phyloP scores from a whole-genome alignment of 1,140 invertebrate species.

The Caenorhabditis elegans region DNA sequence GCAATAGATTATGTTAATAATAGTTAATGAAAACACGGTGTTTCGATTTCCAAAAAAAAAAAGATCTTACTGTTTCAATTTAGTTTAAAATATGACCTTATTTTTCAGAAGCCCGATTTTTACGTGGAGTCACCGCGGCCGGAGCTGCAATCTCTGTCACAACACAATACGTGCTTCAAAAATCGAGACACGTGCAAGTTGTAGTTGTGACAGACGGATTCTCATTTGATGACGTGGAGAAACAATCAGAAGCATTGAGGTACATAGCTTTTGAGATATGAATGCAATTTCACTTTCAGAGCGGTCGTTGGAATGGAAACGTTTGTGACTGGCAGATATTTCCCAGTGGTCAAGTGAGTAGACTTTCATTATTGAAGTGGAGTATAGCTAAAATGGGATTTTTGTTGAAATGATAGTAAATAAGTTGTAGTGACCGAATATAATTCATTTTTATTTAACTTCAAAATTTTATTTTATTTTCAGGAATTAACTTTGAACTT shows the following conservation, averaged over 20 bases:
- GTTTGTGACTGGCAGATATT: neutral
- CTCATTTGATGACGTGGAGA: constrained; percentile 24
- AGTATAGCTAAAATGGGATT: too few relatives aligned
- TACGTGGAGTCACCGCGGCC: neutral
- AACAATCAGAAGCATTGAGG: neutral
- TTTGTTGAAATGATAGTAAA: too few relatives aligned
- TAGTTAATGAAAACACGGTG: too few relatives aligned
- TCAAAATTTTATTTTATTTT: too few relatives aligned
- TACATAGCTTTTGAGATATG: neutral
- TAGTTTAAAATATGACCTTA: too few relatives aligned
- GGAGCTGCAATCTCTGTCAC: neutral
- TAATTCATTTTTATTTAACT: too few relatives aligned
- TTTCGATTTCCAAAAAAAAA: too few relatives aligned
- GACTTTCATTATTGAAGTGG: too few relatives aligned
- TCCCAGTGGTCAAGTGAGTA: neutral
- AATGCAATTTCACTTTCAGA: neutral
- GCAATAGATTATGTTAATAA: too few relatives aligned
- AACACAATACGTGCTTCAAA: neutral
- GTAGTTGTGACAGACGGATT: constrained; percentile 25
- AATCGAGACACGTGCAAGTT: neutral
- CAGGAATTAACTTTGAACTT: too few relatives aligned
- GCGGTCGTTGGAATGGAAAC: constrained; percentile 7
- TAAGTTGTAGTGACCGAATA: too few relatives aligned
- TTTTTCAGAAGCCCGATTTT: neutral
- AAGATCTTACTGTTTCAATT: too few relatives aligned